Evolutionary conservation across 2,113 vertebrate genomes (phyloP).

Genomic region (Varanus salvator): DNA sequence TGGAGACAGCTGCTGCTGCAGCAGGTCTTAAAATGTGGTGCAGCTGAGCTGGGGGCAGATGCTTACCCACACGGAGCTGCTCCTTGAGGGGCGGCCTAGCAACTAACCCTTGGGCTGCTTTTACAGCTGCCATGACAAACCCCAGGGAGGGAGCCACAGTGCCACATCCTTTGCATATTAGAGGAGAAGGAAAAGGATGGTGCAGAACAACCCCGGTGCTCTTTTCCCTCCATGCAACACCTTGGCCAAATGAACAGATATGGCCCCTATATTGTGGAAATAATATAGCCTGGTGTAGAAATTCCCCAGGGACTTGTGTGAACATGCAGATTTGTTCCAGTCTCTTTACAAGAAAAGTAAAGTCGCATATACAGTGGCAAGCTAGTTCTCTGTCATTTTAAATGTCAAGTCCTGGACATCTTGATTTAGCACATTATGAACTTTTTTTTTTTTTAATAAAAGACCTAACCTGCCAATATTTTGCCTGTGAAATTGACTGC

Average conservation of each 20-base stretch:
- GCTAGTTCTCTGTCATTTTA: slow-evolving; percentile 54
- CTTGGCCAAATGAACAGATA: not conserved
- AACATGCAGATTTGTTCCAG: not conserved
- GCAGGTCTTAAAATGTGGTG: too few relatives aligned
- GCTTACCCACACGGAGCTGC: not conserved
- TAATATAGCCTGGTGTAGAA: not conserved
- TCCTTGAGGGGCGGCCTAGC: not conserved
- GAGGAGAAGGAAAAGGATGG: slow-evolving; percentile 5
- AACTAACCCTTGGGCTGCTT: not conserved
- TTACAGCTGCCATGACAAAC: not conserved
- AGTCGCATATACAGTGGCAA: slow-evolving; percentile 23
- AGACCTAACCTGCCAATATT: slow-evolving; percentile 55
- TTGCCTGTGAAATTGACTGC: slow-evolving; percentile 62
- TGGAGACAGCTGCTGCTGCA: too few relatives aligned
- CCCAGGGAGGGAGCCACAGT: not conserved
- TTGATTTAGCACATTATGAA: slow-evolving; percentile 44
- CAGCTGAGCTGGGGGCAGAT: too few relatives aligned
- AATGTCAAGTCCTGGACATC: slow-evolving; percentile 37
- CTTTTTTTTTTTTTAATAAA: slow-evolving; percentile 44
- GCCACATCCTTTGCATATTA: not conserved
- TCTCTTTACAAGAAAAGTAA: slow-evolving; percentile 15
- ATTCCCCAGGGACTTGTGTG: not conserved
- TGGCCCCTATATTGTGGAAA: not conserved
- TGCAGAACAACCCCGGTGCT: not conserved
- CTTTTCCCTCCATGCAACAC: not conserved